Conservation (phyloP, 2,113 vertebrate genomes). For the Echinops telfairi region DNA sequence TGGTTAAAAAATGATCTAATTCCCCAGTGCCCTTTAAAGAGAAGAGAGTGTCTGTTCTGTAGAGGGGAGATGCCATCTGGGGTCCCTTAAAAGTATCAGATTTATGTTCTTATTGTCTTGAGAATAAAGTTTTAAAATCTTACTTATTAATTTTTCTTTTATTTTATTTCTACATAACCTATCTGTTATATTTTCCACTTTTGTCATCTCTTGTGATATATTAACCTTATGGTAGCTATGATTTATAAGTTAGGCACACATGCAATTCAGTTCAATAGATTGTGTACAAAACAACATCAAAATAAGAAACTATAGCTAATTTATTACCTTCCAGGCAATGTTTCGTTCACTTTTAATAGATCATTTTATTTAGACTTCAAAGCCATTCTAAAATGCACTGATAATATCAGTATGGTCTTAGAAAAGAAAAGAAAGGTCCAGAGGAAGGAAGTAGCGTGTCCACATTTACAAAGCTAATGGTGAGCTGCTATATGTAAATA, state of each 20-base stretch:
- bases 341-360: neutral
- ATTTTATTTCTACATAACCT: neutral
- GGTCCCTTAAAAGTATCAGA: neutral
- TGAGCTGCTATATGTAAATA: too few relatives aligned
- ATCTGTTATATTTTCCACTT: neutral
- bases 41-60: neutral
- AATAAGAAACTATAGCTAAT: neutral
- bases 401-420: neutral
- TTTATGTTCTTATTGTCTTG: neutral
- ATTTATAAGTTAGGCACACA: neutral
- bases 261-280: neutral
- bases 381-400: neutral
- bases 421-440: neutral
- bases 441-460: neutral
- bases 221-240: neutral
- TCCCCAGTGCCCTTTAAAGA: neutral
- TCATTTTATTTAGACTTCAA: neutral
- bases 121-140: neutral
- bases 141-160: neutral
- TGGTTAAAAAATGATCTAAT: neutral
- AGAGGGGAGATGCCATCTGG: neutral
- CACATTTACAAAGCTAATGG: neutral
- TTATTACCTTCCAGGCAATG: neutral
- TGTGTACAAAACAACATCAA: neutral
- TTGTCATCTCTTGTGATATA: neutral